Evolutionary conservation across 2,113 vertebrate species (phyloP).

Genomic region (Microcebus murinus): DNA sequence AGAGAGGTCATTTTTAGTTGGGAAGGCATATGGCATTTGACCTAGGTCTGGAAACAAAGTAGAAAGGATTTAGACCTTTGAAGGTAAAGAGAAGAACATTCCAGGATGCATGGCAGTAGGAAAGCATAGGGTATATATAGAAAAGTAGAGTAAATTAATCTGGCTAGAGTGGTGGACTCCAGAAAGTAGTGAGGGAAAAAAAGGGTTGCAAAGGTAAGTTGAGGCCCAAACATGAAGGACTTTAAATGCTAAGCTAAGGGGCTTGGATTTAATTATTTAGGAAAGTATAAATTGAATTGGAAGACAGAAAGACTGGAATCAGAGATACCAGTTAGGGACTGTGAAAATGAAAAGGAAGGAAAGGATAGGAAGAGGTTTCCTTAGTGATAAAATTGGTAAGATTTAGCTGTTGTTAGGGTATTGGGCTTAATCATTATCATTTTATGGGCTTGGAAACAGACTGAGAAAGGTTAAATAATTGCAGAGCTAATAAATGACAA

Average conservation of each 20-base stretch:
- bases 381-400: slow-evolving; percentile 26
- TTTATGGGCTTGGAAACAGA: slow-evolving; percentile 2
- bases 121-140: not conserved
- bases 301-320: slow-evolving; percentile 25
- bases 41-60: not conserved
- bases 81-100: not conserved
- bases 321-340: slow-evolving; percentile 16
- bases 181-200: not conserved
- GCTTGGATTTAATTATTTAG: slow-evolving; percentile 36
- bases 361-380: not conserved
- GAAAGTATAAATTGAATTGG: slow-evolving; percentile 27
- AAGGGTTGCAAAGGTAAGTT: not conserved
- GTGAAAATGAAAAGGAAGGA: slow-evolving; percentile 37
- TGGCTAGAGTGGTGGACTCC: not conserved
- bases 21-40: not conserved
- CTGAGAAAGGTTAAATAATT: slow-evolving; percentile 33
- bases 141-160: slow-evolving; percentile 32
- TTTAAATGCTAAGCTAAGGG: not conserved
- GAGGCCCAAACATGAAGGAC: not conserved
- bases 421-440: not conserved
- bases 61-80: slow-evolving; percentile 9
- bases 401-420: slow-evolving; percentile 39
- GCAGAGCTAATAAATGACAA: not conserved
- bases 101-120: not conserved
- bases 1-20: slow-evolving; percentile 16